Evolutionary conservation across 2,113 vertebrate genomes (phyloP), one percentile per base, ranked within the genome.

Genomic region (Dasyornis broadbenti): DNA sequence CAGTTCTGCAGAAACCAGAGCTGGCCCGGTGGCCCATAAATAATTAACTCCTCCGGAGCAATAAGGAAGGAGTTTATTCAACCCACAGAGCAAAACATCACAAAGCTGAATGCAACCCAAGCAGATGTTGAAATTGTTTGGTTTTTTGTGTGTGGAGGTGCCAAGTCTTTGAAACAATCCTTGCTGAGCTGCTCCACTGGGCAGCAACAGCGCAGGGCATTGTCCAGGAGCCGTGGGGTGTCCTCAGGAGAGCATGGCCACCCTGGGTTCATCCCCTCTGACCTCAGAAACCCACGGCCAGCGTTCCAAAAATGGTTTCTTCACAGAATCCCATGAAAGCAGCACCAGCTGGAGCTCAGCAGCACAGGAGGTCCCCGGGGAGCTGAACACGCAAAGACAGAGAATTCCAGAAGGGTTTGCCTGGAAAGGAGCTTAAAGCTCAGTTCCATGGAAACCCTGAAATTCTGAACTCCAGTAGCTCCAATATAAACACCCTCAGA

Each of bases 61-160:
- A 73, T 65, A 47, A 86, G 45, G 78, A 94, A 94, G 53, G 27
- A 2, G 15, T 35, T 89, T 60, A 69, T 84, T 16, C 63, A 78
- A 28, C 53, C 49, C 54, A 21, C 33, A 20, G 60, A 79, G 53
- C 3, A 10, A 63, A 94, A 66, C 10, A 27, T 21, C 12, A 24
- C 37, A 52, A 49, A 80, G 27, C 17, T 11, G 70, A 89, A 65
- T 3, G 56, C 66, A n/a, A 5, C 63, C 71, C 87, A n/a, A 53
- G 60, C 37, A 50, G 87, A 95, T 97, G 95, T 95, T 70, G 95
- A 93, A 96, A 97, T 90, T 47, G 81, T 96, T 97, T 97, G 82
- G 27, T 27, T 77, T 89, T 89, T 65, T 16, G 4, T 11, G 52
- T 0, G 17, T 3, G 15, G 30, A 69, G 54, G 75, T 89, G 95